Percentiles rank a stretch among this genome's conserved stretches.
These are phyloP conservation scores for Philotrypesis tridentata DNA, from an alignment of 1,140 invertebrate species.

Conservation along the genomic window DNA sequence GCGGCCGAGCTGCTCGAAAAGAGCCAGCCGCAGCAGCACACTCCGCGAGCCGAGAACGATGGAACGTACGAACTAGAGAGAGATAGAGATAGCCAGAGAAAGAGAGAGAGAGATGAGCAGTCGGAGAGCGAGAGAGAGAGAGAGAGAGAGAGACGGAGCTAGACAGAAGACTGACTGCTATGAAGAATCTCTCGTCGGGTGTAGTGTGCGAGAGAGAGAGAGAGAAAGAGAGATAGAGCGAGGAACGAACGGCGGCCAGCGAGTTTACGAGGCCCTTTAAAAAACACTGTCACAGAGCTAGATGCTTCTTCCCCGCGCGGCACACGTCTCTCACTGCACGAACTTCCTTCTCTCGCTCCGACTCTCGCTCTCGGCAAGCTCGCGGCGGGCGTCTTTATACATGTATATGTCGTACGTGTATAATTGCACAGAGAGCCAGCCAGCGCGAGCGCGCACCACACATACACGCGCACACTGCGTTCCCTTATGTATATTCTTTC, in stretches of 20 bases:
- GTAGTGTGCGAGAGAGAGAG: background rate
- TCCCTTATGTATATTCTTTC: too few species aligned
- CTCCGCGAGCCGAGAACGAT: constrained; percentile 24
- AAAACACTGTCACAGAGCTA: background rate
- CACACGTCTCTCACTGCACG: background rate
- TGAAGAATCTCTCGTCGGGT: background rate
- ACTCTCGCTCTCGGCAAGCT: background rate
- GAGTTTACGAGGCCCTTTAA: background rate
- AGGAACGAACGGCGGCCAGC: background rate
- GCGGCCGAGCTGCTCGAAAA: constrained; percentile 30
- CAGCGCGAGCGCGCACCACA: too few species aligned
- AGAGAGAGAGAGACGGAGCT: background rate
- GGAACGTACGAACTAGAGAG: constrained; percentile 33
- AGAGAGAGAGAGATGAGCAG: constrained; percentile 13
- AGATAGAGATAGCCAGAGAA: constrained; percentile 13
- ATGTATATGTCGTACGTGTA: too few species aligned
- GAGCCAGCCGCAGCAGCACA: constrained; percentile 16
- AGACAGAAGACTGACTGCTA: background rate
- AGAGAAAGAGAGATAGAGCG: constrained; percentile 1
- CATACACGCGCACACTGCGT: background rate
- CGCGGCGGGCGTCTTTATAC: background rate
- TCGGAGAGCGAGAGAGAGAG: background rate
- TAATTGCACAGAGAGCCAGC: background rate
- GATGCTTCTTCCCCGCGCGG: background rate
- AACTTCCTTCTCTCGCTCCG: too few species aligned